Percentiles rank a stretch among this genome's conserved stretches.
phyloP scores from a whole-genome alignment of 2,113 vertebrate species.

The Shinisaurus crocodilurus region DNA sequence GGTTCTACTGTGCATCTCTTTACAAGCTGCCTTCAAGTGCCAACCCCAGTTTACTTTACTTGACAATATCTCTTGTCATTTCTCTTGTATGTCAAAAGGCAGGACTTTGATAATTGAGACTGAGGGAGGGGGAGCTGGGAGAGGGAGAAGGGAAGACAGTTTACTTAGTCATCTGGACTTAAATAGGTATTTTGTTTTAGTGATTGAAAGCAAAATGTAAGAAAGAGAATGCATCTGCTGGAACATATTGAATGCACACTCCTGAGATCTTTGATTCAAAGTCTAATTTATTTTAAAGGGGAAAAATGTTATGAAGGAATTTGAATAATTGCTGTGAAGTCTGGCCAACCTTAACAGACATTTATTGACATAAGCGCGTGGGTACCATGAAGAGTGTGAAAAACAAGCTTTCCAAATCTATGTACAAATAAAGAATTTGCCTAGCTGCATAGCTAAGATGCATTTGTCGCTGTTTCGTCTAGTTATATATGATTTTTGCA shows the following conservation, averaged over 20 bases:
- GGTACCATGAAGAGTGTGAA: constrained; percentile 33
- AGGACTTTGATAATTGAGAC: constrained; percentile 71
- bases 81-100: constrained; percentile 69
- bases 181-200: constrained; percentile 66
- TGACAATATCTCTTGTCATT: constrained; percentile 67
- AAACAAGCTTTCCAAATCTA: constrained; percentile 61
- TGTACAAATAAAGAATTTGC: constrained; percentile 31
- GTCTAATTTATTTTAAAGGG: constrained; percentile 54
- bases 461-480: constrained; percentile 51
- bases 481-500: constrained; percentile 59
- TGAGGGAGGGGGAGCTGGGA: not conserved
- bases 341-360: constrained; percentile 25
- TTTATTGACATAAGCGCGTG: constrained; percentile 35
- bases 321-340: constrained; percentile 51
- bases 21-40: constrained; percentile 65
- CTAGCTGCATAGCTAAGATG: constrained; percentile 37
- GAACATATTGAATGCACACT: constrained; percentile 30
- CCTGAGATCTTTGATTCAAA: constrained; percentile 33
- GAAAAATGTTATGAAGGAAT: constrained; percentile 23
- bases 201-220: constrained; percentile 42
- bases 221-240: constrained; percentile 53
- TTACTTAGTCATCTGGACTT: constrained; percentile 54
- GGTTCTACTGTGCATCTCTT: constrained; percentile 70
- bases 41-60: constrained; percentile 67
- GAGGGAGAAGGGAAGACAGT: constrained; percentile 14